Base-by-base conservation (phyloP, 1,140 invertebrate species). In the Lordiphosa clarofinis region DNA sequence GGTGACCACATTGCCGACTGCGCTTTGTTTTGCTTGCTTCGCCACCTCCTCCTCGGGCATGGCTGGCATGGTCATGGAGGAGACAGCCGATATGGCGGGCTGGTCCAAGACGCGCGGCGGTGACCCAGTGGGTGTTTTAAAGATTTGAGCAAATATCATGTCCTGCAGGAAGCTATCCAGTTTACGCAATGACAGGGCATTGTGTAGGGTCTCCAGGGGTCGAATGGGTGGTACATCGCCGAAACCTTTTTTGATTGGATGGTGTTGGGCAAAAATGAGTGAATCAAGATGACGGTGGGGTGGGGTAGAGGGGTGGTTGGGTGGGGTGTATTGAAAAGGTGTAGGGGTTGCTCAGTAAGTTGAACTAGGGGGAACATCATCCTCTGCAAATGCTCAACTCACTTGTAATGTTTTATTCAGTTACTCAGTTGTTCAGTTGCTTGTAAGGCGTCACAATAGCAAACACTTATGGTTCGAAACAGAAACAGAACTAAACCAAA, bases 191-290 rank as follows among this genome's bases (percentile, higher is more conserved):
- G 97, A 98, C 58, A 99, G 90, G 24, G 97, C 96, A 90, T 99
- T 99, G 90, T 99, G 97, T 31, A 99, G 90, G 3, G 98, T 99
- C 90, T 99, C 97, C 79, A 99, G 88, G 1, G 97, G 97, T 43
- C 97, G 92, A 66, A 99, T 97, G 1, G 96, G 94, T 35, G 97
- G 97, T 40, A 98, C 97, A 69, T 96, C 95, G 21, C 94, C 95
- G 87, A 95, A 96, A 36, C 94, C 95, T 89, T 57, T 24, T 6
- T 12, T 10, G 3, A 9, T 46, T 21, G 21, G 12, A 1, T 4
- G 28, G n/a, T n/a, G 6, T 61, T n/a, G 31, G n/a, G 10, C 2
- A 42, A 4, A 31, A 24, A 13, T 7, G 10, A 21, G 38, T 12
- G 37, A 53, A 15, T 24, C 6, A 31, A 31, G 7, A 31, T 31